Base-by-base conservation (phyloP, 2,113 vertebrate genomes). In the Taurulus bubalis region DNA sequence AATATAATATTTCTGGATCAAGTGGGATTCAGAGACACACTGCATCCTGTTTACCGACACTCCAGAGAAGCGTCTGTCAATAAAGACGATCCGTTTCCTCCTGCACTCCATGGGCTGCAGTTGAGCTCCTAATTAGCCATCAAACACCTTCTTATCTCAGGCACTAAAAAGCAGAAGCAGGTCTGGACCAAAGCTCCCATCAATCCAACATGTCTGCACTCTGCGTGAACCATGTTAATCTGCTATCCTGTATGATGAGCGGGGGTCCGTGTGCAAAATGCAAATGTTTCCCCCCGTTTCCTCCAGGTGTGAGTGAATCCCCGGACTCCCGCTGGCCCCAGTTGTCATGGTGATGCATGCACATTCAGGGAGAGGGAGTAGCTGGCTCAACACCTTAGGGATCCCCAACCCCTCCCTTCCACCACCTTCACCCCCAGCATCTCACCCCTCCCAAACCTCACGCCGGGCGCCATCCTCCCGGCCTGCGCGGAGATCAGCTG, bases 291-390 rank as follows among this genome's bases (percentile, higher is more conserved):
- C 30, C 30, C 30, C 75, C 56, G 71, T 76, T 88, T 83, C 75
- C 77, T 76, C 73, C 84, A 92, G 91, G 90, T 91, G 72, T 75
- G 89, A 90, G 87, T 93, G 90, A 89, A 89, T 89, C 91, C 92
- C 87, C 79, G 67, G 85, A 85, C 90, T 90, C 91, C 85, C 79
- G 79, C 90, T 51, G 79, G 88, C 77, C 87, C 72, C 76, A 64
- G 94, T 96, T 91, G 93, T 94, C 95, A 96, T 96, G 94, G 95
- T 92, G 93, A 96, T 88, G 73, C 47, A 38, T 86, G 82, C 90
- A 87, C 70, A 42, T 87, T 91, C 77, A 51, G 70, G 63, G 77
- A 71, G 75, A 71, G 75, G 79, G 82, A 84, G 85, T 72, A 75
- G 68, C 78, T 84, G 84, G 71, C 71, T 86, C 67, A 87, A 87